Conservation (phyloP, 2,113 vertebrate genomes). For the Tachycineta bicolor region DNA sequence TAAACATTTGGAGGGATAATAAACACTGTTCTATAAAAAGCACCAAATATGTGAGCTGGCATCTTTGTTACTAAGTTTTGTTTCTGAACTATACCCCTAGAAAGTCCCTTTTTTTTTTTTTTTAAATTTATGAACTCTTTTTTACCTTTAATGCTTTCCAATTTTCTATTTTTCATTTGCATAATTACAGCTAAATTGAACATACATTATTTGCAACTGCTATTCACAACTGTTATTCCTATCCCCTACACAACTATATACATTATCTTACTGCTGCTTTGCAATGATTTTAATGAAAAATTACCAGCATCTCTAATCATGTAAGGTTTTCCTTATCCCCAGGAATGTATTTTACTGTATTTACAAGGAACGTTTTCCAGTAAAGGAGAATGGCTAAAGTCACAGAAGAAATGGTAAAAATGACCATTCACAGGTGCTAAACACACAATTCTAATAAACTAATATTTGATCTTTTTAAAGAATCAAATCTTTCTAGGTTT, state of each 20-base stretch:
- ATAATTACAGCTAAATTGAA: neutral
- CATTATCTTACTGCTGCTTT: neutral
- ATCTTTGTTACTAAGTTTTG: neutral
- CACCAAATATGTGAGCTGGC: neutral
- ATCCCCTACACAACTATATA: neutral
- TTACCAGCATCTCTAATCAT: neutral
- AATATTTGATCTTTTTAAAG: neutral
- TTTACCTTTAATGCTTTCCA: neutral
- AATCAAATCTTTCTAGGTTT: neutral
- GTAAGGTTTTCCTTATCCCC: neutral
- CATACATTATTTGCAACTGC: neutral
- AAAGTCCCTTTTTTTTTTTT: neutral
- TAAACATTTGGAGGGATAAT: neutral
- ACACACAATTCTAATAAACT: neutral
- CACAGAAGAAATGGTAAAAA: neutral
- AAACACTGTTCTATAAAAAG: conserved; percentile 6
- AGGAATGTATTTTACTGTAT: neutral
- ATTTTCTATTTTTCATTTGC: neutral
- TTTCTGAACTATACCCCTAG: neutral
- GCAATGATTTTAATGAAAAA: neutral
- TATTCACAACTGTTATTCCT: neutral
- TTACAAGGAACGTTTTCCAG: neutral
- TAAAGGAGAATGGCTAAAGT: neutral
- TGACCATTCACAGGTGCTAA: neutral
- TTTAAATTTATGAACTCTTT: neutral